A percentile compares a stretch with the other conserved stretches of the same genome.
phyloP scores from a whole-genome alignment of 2,888 invertebrate species.

The Actias luna region DNA sequence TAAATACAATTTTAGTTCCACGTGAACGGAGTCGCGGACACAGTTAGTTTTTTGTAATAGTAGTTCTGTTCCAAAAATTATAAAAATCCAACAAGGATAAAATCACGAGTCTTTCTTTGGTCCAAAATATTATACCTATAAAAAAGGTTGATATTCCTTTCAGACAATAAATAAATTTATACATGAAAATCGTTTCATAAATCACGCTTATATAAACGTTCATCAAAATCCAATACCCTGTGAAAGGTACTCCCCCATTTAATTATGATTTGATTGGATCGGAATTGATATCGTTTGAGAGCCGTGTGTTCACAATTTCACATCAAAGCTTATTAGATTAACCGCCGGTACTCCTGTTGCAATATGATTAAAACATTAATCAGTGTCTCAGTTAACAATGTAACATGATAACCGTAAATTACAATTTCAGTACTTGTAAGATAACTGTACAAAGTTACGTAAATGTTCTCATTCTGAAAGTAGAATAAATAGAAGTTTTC shows the following conservation, averaged over 20 bases:
- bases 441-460: not conserved
- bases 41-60: too few species aligned
- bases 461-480: constrained; percentile 14
- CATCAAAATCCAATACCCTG: constrained; percentile 17
- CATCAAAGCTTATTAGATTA: constrained; percentile 32
- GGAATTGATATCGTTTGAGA: constrained; percentile 47
- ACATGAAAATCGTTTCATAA: constrained; percentile 4
- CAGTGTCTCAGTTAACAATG: constrained; percentile 4
- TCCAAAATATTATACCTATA: too few species aligned
- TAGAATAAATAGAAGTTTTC: constrained; percentile 16
- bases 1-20: too few species aligned
- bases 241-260: constrained; percentile 50
- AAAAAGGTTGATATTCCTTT: too few species aligned
- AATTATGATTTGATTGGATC: constrained; percentile 55
- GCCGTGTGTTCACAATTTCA: constrained; percentile 32
- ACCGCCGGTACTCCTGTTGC: constrained; percentile 11
- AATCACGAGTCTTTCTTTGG: too few species aligned
- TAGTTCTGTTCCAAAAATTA: too few species aligned
- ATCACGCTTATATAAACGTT: constrained; percentile 16
- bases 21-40: too few species aligned
- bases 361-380: not conserved
- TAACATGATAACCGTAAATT: constrained; percentile 5
- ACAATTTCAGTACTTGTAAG: not conserved
- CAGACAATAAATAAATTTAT: not conserved
- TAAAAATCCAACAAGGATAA: too few species aligned